Evolutionary conservation across 2,797 vertebrate genomes (phyloP), one percentile per base, ranked within the genome.

Genomic region (Cygnus olor): DNA sequence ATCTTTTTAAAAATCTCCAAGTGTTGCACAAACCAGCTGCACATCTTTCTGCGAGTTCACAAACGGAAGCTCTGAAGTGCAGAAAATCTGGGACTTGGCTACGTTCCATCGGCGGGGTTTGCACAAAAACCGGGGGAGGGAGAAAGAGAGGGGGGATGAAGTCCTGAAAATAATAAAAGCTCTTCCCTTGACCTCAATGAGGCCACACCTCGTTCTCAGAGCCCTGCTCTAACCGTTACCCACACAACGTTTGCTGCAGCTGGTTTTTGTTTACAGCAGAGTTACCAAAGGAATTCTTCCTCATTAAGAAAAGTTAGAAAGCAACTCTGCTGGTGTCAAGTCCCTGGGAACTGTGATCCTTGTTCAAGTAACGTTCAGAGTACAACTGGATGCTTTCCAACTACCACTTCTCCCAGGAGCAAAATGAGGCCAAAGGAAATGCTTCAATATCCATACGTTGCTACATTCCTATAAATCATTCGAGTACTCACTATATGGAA

Each of bases 281-380:
- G 65, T 54, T 83, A 76, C 40, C 72, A 94, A 90, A 90, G 88
- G 88, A 96, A 94, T 93, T 94, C 83, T 92, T 93, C 80, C 94
- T 96, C 80, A 90, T 95, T 96, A 94, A 94, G 87, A 42, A 82
- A 82, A 44, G 85, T 94, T 94, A 94, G 72, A 96, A 95, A 82
- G 85, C 79, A 93, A 90, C 57, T 88, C 79, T 0, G 9, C 85
- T 85, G 87, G 76, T 72, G 72, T 95, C 85, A 94, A 63, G 60
- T 54, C 90, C 78, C 90, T 92, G 93, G 71, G 85, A 96, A 95
- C 68, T 71, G 49, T 4, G 0, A 80, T 44, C 49, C 14, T 82
- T 0, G 0, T 58, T 70, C 64, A 49, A 60, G 32, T 20, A 80
- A 66, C 0, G 0, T 30, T 86, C 49, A 47, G 80, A n/a, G 47